A percentile compares a stretch with the other conserved stretches of the same genome.
Evolutionary conservation across 2,797 vertebrate species (phyloP).

Genomic region (Melanotaenia pygmaea): DNA sequence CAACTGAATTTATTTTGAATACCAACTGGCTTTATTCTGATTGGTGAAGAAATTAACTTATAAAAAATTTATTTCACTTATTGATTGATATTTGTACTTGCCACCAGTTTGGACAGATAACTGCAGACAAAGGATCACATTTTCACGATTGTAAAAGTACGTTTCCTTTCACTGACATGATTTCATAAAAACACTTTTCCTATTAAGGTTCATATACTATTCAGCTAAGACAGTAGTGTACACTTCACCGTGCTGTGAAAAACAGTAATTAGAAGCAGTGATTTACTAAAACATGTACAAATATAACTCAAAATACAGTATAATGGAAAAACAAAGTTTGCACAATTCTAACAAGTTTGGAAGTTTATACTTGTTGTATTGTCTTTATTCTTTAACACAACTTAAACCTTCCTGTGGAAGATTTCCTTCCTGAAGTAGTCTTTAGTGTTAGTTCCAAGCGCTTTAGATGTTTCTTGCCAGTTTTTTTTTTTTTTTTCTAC

Average conservation of each 20-base stretch:
- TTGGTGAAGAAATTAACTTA: background rate
- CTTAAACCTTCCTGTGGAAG: background rate
- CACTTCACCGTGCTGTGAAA: background rate
- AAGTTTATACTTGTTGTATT: too few species aligned
- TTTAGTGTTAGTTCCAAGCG: background rate
- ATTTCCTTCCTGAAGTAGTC: background rate
- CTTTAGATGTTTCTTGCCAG: background rate
- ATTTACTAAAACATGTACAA: background rate
- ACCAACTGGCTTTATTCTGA: background rate
- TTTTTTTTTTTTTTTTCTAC: background rate
- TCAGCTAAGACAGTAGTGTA: background rate
- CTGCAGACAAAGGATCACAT: background rate
- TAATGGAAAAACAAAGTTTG: too few species aligned
- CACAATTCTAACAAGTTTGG: too few species aligned
- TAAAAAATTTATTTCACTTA: background rate
- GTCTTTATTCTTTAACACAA: background rate
- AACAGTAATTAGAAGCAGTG: too few species aligned
- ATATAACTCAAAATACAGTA: too few species aligned
- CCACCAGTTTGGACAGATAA: background rate
- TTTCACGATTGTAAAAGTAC: background rate
- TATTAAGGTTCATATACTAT: background rate
- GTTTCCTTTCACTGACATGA: background rate
- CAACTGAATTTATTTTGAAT: background rate
- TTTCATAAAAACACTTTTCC: background rate
- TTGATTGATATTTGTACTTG: background rate